Evolutionary conservation across 30 jellyfish, hydroid and myxozoan genomes (phyloP).

Genomic region (Phacellophora camtschatica): DNA sequence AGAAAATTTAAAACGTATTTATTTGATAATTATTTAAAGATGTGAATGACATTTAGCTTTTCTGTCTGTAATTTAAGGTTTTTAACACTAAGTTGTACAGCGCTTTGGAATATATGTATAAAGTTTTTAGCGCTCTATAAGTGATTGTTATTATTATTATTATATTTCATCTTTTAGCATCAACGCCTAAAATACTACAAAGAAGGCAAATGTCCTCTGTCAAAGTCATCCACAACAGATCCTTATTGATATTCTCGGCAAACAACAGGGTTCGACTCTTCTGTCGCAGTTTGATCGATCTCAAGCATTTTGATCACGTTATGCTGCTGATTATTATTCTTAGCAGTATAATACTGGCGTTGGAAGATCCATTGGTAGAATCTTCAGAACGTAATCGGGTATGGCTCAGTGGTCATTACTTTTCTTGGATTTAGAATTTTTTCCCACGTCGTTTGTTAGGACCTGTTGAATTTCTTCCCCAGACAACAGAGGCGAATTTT

Average conservation of each 20-base stretch:
- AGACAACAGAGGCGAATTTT: too few relatives aligned
- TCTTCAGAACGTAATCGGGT: conserved; percentile 49
- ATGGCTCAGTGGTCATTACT: background rate
- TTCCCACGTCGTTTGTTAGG: too few relatives aligned
- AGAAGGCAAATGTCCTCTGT: conserved; percentile 77
- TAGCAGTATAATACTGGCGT: conserved; percentile 82
- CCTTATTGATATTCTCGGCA: conserved; percentile 76
- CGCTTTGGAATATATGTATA: too few relatives aligned
- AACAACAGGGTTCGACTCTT: conserved; percentile 82
- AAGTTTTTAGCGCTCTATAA: too few relatives aligned
- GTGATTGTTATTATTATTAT: too few relatives aligned
- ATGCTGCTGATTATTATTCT: conserved; percentile 76
- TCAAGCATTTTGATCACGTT: conserved; percentile 86
- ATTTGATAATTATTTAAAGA: too few relatives aligned
- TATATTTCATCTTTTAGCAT: background rate
- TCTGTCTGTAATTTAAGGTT: too few relatives aligned
- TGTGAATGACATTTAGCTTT: too few relatives aligned
- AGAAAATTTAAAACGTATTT: too few relatives aligned
- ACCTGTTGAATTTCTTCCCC: too few relatives aligned
- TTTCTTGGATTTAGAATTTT: background rate
- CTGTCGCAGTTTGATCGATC: conserved; percentile 68
- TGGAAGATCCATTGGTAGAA: conserved; percentile 81
- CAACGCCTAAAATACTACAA: conserved; percentile 50
- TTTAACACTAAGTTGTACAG: too few relatives aligned
- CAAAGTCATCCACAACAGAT: conserved; percentile 69